A percentile compares a stretch with the other conserved stretches of the same genome.
Conservation (phyloP, 1,140 invertebrate genomes). For the Bombyx mandarina region DNA sequence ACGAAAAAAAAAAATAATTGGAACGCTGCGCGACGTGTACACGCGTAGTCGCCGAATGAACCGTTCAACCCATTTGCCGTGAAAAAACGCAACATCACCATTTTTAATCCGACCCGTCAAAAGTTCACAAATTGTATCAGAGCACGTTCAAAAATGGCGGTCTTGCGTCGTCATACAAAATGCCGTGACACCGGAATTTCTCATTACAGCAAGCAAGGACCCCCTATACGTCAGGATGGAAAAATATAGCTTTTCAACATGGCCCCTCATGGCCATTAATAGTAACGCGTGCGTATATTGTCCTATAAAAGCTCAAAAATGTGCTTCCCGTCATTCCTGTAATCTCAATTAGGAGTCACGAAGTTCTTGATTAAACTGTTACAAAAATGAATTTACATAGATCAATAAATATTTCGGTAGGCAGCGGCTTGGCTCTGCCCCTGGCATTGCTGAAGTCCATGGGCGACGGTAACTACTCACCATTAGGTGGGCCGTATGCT, state of each 20-base stretch:
- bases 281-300: conserved; percentile 24
- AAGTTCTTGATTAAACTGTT: conserved; percentile 28
- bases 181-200: conserved; percentile 62
- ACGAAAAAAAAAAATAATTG: no score
- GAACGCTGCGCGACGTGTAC: background rate
- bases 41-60: background rate
- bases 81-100: conserved; percentile 9
- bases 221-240: conserved; percentile 54
- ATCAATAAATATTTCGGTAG: no score
- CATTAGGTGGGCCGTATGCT: no score
- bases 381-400: conserved; percentile 21
- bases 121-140: conserved; percentile 37
- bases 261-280: conserved; percentile 44
- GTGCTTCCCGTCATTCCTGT: conserved; percentile 3
- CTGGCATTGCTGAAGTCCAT: no score
- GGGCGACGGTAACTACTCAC: no score
- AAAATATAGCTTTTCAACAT: conserved; percentile 58
- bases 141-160: conserved; percentile 30
- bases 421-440: no score
- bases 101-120: conserved; percentile 14
- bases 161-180: conserved; percentile 42
- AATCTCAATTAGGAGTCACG: conserved; percentile 13
- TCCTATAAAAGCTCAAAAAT: conserved; percentile 17
- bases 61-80: background rate
- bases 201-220: conserved; percentile 57